phyloP scores from a whole-genome alignment of 1,140 invertebrate genomes.

The Patella vulgata region DNA sequence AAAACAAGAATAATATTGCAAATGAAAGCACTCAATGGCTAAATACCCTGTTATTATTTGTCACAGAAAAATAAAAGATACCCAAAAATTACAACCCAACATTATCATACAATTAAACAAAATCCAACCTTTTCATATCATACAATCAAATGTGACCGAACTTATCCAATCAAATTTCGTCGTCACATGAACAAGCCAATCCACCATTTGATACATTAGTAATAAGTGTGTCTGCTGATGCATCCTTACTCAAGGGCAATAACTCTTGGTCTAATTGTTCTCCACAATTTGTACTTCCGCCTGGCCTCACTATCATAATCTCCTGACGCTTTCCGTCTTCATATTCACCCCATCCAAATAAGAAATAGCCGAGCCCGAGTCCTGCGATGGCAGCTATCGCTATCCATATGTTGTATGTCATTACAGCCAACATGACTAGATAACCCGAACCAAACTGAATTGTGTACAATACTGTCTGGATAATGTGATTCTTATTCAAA shows the following conservation, averaged over 20 bases:
- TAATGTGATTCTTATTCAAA: conserved; percentile 43
- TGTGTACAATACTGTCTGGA: conserved; percentile 59
- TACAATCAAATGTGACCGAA: too few species aligned
- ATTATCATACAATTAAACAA: too few species aligned
- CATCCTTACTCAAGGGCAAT: conserved; percentile 28
- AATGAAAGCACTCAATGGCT: too few species aligned
- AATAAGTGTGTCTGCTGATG: conserved; percentile 1
- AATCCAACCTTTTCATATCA: too few species aligned
- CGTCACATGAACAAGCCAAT: conserved; percentile 11
- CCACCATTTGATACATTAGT: conserved; percentile 5
- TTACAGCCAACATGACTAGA: conserved; percentile 60
- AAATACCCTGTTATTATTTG: too few species aligned
- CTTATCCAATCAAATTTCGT: too few species aligned
- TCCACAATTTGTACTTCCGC: conserved; percentile 3
- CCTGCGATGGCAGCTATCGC: conserved; percentile 49
- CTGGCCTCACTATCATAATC: neutral
- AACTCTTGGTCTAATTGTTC: conserved; percentile 30
- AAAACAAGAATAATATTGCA: too few species aligned
- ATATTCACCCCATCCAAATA: conserved; percentile 52
- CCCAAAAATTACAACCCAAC: too few species aligned
- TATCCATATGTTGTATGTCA: conserved; percentile 63
- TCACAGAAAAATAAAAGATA: too few species aligned
- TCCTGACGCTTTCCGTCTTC: conserved; percentile 1
- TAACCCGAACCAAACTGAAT: conserved; percentile 57
- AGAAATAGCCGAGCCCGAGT: conserved; percentile 56